Percentiles rank a stretch among this genome's conserved stretches.
phyloP scores from a whole-genome alignment of 64 coral and sea anemone species.

The Catalaphyllia jardinei region DNA sequence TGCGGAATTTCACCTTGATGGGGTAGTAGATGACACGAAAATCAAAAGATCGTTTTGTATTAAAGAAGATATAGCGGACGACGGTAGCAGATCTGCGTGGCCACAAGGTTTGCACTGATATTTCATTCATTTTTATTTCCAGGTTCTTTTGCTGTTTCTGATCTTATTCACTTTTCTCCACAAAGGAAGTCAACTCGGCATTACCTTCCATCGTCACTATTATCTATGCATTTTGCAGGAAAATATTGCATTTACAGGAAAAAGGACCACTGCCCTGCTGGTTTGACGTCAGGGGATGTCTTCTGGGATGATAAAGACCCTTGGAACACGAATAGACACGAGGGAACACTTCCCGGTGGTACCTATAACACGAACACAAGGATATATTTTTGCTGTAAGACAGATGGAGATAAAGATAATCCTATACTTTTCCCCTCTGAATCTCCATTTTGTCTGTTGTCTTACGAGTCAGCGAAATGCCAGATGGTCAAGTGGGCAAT shows the following conservation, averaged over 20 bases:
- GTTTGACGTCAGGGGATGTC: neutral
- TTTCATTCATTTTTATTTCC: too few relatives aligned
- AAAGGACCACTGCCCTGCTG: neutral
- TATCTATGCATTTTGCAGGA: neutral
- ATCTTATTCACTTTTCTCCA: too few relatives aligned
- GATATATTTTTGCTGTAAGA: conserved; percentile 37
- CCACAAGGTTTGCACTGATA: neutral
- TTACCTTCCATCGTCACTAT: too few relatives aligned
- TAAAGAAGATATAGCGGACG: neutral
- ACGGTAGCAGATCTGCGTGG: neutral
- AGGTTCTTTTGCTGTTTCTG: too few relatives aligned
- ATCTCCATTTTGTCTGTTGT: conserved; percentile 41
- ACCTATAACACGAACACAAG: neutral
- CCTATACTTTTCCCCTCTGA: conserved; percentile 15
- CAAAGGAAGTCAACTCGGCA: too few relatives aligned
- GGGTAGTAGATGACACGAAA: neutral
- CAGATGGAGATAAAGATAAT: conserved; percentile 2
- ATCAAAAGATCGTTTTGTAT: conserved; percentile 57
- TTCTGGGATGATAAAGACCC: conserved; percentile 23
- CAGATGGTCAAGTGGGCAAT: conserved; percentile 60
- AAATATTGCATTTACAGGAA: conserved; percentile 38
- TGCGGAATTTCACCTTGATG: conserved; percentile 13
- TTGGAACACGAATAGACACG: neutral
- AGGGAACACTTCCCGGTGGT: neutral
- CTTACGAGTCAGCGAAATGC: conserved; percentile 37